A percentile compares a stretch with the other conserved stretches of the same genome.
Conservation (phyloP, 2,113 vertebrate genomes). For the Trematomus loennbergii region DNA sequence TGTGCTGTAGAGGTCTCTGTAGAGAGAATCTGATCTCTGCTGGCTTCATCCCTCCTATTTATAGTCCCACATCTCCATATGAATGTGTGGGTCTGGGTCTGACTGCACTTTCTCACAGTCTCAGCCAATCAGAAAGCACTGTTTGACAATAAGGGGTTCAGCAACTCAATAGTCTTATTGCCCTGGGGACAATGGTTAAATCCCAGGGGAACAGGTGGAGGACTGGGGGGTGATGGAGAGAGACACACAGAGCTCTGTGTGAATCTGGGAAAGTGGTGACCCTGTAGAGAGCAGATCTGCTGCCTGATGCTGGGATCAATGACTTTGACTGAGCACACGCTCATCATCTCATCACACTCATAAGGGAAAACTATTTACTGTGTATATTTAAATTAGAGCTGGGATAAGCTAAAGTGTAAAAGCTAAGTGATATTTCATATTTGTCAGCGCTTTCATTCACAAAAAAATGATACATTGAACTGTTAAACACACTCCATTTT, state of each 20-base stretch:
- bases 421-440: not conserved
- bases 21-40: too few relatives aligned
- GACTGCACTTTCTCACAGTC: conserved; percentile 73
- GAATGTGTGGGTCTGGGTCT: too few relatives aligned
- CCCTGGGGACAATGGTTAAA: conserved; percentile 12
- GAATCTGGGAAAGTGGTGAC: conserved; percentile 71
- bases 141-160: too few relatives aligned
- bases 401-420: too few relatives aligned
- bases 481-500: too few relatives aligned
- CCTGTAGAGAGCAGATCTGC: conserved; percentile 15
- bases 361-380: not conserved
- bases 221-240: conserved; percentile 13
- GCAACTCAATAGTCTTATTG: too few relatives aligned
- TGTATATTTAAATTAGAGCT: too few relatives aligned
- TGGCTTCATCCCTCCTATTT: too few relatives aligned
- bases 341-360: conserved; percentile 9
- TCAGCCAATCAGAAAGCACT: not conserved
- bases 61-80: conserved; percentile 59
- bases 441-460: too few relatives aligned
- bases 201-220: conserved; percentile 67
- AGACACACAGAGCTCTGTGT: conserved; percentile 33
- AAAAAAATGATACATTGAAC: too few relatives aligned
- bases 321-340: conserved; percentile 24
- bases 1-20: too few relatives aligned
- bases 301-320: conserved; percentile 35